A percentile compares a stretch with the other conserved stretches of the same genome.
Conservation (phyloP, 2,888 invertebrate species). For the Apocheima hispidaria region DNA sequence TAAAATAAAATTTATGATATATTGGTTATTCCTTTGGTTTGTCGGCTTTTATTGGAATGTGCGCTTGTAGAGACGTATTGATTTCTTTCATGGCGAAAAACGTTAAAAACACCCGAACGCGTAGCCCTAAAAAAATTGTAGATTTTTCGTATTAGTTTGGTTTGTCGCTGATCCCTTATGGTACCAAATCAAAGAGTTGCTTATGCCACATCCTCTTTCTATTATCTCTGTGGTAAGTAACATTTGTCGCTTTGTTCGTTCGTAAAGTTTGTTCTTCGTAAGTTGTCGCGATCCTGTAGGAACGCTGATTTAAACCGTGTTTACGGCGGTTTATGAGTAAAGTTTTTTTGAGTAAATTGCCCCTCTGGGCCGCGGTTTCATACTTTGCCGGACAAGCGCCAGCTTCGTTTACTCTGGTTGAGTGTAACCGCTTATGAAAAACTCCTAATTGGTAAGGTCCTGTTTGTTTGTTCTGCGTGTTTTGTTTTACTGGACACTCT, state of each 20-base stretch:
- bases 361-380: slow-evolving; percentile 43
- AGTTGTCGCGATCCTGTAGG: slow-evolving; percentile 45
- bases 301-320: slow-evolving; percentile 56
- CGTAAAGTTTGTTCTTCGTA: slow-evolving; percentile 44
- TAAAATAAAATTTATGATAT: no score
- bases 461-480: slow-evolving; percentile 20
- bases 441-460: slow-evolving; percentile 29
- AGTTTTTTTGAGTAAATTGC: slow-evolving; percentile 58
- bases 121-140: no score
- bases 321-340: slow-evolving; percentile 58
- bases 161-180: no score
- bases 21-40: no score
- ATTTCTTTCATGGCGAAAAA: no score
- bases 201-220: background rate
- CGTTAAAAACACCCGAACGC: no score
- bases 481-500: slow-evolving; percentile 3
- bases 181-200: no score
- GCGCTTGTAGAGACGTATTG: no score
- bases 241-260: slow-evolving; percentile 41
- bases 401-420: slow-evolving; percentile 23
- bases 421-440: slow-evolving; percentile 26
- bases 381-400: slow-evolving; percentile 39
- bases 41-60: no score
- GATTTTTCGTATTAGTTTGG: no score
- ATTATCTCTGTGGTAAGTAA: slow-evolving; percentile 7